phyloP scores from a whole-genome alignment of 2,888 invertebrate genomes.

The Nomada ferruginata region DNA sequence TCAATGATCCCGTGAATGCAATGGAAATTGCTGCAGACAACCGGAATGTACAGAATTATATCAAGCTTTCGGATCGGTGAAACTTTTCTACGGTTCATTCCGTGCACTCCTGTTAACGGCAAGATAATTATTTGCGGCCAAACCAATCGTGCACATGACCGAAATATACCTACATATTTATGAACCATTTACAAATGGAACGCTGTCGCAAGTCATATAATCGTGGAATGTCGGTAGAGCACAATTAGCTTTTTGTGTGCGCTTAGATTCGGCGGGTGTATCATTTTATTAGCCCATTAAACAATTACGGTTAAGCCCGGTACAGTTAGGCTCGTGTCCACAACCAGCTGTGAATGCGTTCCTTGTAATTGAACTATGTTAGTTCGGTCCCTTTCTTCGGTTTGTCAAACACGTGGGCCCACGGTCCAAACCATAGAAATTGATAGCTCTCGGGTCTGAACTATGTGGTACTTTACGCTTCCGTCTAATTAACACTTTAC shows the following conservation, averaged over 20 bases:
- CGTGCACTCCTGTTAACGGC: background rate
- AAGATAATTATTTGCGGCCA: background rate
- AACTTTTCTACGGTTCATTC: too few species aligned
- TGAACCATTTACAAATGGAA: slow-evolving; percentile 18
- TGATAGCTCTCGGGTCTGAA: slow-evolving; percentile 39
- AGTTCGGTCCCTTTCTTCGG: slow-evolving; percentile 51
- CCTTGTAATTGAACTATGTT: slow-evolving; percentile 70
- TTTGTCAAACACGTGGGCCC: slow-evolving; percentile 54
- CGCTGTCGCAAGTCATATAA: slow-evolving; percentile 49
- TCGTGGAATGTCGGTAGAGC: slow-evolving; percentile 65
- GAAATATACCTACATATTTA: slow-evolving; percentile 9
- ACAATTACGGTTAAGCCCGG: slow-evolving; percentile 74
- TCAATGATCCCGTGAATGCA: background rate
- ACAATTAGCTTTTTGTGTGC: slow-evolving; percentile 75
- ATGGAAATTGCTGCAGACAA: background rate
- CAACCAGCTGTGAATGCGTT: slow-evolving; percentile 74
- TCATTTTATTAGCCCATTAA: slow-evolving; percentile 81
- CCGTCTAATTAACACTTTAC: slow-evolving; percentile 39
- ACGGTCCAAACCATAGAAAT: slow-evolving; percentile 6
- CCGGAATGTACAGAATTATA: too few species aligned
- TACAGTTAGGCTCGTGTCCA: slow-evolving; percentile 65
- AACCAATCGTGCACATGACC: slow-evolving; percentile 10
- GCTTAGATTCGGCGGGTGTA: slow-evolving; percentile 78
- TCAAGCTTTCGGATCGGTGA: too few species aligned
- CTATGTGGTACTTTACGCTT: slow-evolving; percentile 9